Percentiles rank a stretch among this genome's conserved stretches.
These are phyloP conservation scores for Lithophane ornitopus DNA, from an alignment of 2,888 invertebrate species.

Conservation along the genomic window DNA sequence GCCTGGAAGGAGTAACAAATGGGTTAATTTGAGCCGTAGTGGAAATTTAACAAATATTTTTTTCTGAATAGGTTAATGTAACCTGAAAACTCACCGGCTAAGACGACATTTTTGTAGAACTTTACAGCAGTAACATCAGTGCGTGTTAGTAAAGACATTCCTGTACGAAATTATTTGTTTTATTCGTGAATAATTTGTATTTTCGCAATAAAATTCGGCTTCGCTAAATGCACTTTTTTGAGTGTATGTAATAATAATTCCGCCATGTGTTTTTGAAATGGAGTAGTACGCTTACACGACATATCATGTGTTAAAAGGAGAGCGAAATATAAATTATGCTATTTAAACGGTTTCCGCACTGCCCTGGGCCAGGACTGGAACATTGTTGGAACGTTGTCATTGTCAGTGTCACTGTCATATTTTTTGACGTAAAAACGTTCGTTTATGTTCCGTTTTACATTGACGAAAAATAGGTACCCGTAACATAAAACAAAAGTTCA, in stretches of 20 bases:
- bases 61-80: slow-evolving; percentile 23
- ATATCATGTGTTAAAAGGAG: slow-evolving; percentile 3
- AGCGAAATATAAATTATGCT: background rate
- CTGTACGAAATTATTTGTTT: background rate
- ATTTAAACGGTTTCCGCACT: background rate
- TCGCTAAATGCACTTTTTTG: background rate
- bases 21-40: background rate
- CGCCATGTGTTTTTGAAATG: slow-evolving; percentile 36
- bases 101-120: slow-evolving; percentile 79
- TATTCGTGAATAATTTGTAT: background rate
- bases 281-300: background rate
- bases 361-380: background rate
- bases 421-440: background rate
- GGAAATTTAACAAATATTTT: no score
- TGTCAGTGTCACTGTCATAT: background rate
- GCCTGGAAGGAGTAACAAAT: slow-evolving; percentile 79
- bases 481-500: background rate
- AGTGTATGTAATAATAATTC: background rate
- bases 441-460: background rate
- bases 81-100: slow-evolving; percentile 85
- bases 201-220: background rate
- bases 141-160: slow-evolving; percentile 69
- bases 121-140: slow-evolving; percentile 90
- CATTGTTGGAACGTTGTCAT: no score
- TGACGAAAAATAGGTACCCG: background rate